Evolutionary conservation across 1,140 invertebrate species (phyloP), one percentile per base, ranked within the genome.

Genomic region (Gyrodactylus bullatarudis): DNA sequence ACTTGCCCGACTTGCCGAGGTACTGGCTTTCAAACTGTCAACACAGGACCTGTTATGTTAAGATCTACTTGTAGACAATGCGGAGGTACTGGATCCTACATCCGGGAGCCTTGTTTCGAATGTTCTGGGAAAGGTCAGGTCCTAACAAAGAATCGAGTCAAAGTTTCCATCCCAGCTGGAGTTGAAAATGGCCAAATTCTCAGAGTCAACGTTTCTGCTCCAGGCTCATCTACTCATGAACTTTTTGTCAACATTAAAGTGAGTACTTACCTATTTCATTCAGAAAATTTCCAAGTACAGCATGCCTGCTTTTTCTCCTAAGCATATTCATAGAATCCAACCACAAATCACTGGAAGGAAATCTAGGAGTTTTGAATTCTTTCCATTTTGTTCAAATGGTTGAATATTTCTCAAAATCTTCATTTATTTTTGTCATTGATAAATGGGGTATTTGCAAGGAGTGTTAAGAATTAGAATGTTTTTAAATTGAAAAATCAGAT

Each of bases 131-230:
- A 24, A 25, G 70, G 70, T 20, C 21, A 24, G n/a, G 26, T 71
- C 2, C 20, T 24, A 24, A 21, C 21, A 19, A 21, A 24, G 1
- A 71, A 71, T 1, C 21, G 21, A 1, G 24, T 71, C 20, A 21
- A 24, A 26, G 70, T 71, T 20, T 71, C 70, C 1, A 71, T 71
- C 23, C 72, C 72, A 24, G 72, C 72, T 26, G 85, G 86, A 72
- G 88, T 96, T 16, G 90, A 94, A 79, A 89, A 95, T 81, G 91
- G 91, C 0, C 92, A 98, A 80, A 94, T 91, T 1, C 86, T 98
- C 26, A 84, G 92, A 70, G 89, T 54, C 34, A 54, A 54, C n/a
- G 34, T 97, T 86, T 84, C 87, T 2, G 2, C 26, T 1, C n/a
- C 22, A 8, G 72, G 26, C 22, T 24, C 21, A 1, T 24, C 68